These are phyloP conservation scores for Hyphantria cunea DNA, from an alignment of 1,140 invertebrate genomes.

Conservation along the genomic window DNA sequence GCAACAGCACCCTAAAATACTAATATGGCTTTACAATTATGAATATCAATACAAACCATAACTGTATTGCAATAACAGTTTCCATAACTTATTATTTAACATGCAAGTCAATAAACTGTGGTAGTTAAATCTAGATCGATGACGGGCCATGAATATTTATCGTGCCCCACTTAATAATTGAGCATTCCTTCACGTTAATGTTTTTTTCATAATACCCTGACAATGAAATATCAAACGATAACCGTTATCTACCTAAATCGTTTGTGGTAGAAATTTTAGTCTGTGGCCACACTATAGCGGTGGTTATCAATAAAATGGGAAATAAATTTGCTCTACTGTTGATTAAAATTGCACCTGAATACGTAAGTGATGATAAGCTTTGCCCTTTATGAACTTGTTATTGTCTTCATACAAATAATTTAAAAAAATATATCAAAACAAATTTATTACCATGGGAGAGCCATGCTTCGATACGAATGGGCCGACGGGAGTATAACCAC, in stretches of 20 bases:
- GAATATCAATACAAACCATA: neutral
- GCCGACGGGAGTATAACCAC: too few relatives aligned
- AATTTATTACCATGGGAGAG: too few relatives aligned
- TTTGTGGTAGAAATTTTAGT: neutral
- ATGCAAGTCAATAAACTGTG: neutral
- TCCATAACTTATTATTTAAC: conserved; percentile 1
- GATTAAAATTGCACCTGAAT: too few relatives aligned
- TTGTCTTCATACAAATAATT: too few relatives aligned
- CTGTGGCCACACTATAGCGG: neutral
- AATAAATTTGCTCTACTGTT: too few relatives aligned
- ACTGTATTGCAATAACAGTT: neutral
- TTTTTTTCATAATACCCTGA: conserved; percentile 8
- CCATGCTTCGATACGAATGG: too few relatives aligned
- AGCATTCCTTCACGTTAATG: conserved; percentile 15
- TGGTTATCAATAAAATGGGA: too few relatives aligned
- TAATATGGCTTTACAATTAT: too few relatives aligned
- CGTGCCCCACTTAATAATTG: conserved; percentile 4
- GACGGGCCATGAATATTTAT: conserved; percentile 19
- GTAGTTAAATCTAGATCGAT: conserved; percentile 1
- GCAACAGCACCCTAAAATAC: too few relatives aligned
- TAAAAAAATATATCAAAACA: too few relatives aligned
- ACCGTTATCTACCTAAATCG: conserved; percentile 8
- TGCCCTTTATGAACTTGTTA: too few relatives aligned
- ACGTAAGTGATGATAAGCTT: too few relatives aligned
- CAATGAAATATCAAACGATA: conserved; percentile 10